A percentile compares a stretch with the other conserved stretches of the same genome.
Conservation (phyloP, 1,140 invertebrate genomes). For the Brachionus rubens region DNA sequence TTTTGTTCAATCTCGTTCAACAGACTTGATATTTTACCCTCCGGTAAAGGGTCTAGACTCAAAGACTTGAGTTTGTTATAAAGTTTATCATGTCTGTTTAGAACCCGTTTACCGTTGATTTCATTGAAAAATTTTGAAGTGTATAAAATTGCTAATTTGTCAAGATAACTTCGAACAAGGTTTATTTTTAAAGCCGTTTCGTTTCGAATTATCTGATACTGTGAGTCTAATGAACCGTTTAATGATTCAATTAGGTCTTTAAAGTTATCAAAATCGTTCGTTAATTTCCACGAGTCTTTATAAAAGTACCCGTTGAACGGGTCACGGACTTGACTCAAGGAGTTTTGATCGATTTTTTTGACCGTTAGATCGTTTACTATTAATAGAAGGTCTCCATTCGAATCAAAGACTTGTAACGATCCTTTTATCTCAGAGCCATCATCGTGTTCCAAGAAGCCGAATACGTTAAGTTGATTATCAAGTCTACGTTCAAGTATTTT, state of each 20-base stretch:
- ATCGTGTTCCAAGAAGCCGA: not conserved
- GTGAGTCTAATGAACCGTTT: not conserved
- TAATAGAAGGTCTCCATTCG: not conserved
- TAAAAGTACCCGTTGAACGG: not conserved
- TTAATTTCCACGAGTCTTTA: not conserved
- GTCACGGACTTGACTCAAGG: not conserved
- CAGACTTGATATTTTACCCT: not conserved
- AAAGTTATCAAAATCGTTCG: no score
- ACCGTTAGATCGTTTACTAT: not conserved
- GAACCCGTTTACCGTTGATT: not conserved
- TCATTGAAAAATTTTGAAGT: not conserved
- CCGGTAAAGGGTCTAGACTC: no score
- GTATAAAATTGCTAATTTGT: not conserved
- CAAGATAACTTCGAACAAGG: not conserved
- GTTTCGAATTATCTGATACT: not conserved
- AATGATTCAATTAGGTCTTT: not conserved
- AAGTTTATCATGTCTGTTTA: not conserved
- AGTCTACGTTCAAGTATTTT: not conserved
- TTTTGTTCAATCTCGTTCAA: not conserved
- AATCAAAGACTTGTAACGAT: not conserved
- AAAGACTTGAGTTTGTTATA: not conserved
- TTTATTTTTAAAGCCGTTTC: not conserved
- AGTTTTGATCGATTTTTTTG: not conserved
- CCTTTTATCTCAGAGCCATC: not conserved
- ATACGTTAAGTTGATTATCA: not conserved